Percentiles rank a stretch among this genome's conserved stretches.
Evolutionary conservation across 2,888 invertebrate genomes (phyloP).

Genomic region (Pocota personata): DNA sequence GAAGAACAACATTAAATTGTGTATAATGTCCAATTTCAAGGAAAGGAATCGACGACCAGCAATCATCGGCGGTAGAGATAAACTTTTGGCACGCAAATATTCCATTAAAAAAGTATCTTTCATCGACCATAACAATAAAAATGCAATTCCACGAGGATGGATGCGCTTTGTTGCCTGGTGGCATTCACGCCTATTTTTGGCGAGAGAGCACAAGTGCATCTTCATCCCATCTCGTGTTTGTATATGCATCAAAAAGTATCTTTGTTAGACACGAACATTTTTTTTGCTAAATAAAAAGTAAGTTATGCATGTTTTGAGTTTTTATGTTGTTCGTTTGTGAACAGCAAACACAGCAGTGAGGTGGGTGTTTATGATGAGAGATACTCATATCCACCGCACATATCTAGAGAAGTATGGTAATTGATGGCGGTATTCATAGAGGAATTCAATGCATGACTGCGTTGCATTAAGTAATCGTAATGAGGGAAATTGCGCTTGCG

Average conservation of each 20-base stretch:
- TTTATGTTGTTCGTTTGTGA: not conserved
- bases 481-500: slow-evolving; percentile 63
- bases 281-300: slow-evolving; percentile 46
- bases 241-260: slow-evolving; percentile 8
- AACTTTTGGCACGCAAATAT: slow-evolving; percentile 70
- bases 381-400: slow-evolving; percentile 1
- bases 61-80: slow-evolving; percentile 55
- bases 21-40: slow-evolving; percentile 53
- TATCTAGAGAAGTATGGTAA: slow-evolving; percentile 23
- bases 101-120: slow-evolving; percentile 62
- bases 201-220: slow-evolving; percentile 52
- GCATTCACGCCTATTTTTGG: slow-evolving; percentile 59
- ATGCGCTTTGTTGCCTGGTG: slow-evolving; percentile 29
- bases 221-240: slow-evolving; percentile 4
- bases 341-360: not conserved
- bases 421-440: slow-evolving; percentile 45
- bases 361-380: slow-evolving; percentile 31
- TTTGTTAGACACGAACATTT: slow-evolving; percentile 15
- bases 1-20: slow-evolving; percentile 36
- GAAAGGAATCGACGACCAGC: slow-evolving; percentile 53
- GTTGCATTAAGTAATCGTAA: slow-evolving; percentile 64
- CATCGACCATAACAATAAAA: slow-evolving; percentile 61
- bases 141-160: slow-evolving; percentile 23
- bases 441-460: slow-evolving; percentile 62
- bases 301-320: slow-evolving; percentile 39